These are phyloP conservation scores for Linepithema humile DNA, from an alignment of 1,140 invertebrate species.

Conservation along the genomic window DNA sequence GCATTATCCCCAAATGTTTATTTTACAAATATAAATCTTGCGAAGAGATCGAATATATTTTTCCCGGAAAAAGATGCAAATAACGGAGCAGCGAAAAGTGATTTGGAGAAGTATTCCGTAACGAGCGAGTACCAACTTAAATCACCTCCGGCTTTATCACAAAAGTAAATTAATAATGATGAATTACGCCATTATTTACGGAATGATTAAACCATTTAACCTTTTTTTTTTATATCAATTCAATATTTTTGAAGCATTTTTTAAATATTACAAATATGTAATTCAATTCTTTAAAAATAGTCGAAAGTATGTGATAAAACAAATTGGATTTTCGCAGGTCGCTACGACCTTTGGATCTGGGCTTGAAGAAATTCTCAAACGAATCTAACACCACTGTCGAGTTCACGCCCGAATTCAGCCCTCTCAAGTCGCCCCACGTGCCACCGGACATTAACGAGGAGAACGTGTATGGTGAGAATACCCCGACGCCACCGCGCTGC, in stretches of 20 bases:
- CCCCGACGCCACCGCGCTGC: conserved; percentile 78
- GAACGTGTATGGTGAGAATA: conserved; percentile 76
- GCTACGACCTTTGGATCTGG: conserved; percentile 72
- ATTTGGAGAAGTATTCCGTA: neutral
- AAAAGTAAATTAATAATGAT: neutral
- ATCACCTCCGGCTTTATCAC: neutral
- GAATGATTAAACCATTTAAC: neutral
- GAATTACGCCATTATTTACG: neutral
- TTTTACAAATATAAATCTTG: neutral
- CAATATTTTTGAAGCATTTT: neutral
- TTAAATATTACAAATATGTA: neutral
- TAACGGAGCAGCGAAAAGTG: neutral
- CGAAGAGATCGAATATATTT: neutral
- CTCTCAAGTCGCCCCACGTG: conserved; percentile 76
- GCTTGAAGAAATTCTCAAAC: conserved; percentile 54
- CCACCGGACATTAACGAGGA: conserved; percentile 75
- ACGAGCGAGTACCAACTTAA: neutral
- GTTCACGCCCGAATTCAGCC: conserved; percentile 75
- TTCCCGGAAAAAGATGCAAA: neutral
- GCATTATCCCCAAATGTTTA: conserved; percentile 72
- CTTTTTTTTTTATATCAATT: neutral
- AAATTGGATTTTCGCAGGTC: conserved; percentile 51
- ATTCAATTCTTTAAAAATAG: neutral
- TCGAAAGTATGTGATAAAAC: neutral
- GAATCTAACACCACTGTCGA: conserved; percentile 72